Percentiles rank a stretch among this genome's conserved stretches.
phyloP scores from a whole-genome alignment of 2,113 vertebrate genomes.

The Clarias macrocephalus region DNA sequence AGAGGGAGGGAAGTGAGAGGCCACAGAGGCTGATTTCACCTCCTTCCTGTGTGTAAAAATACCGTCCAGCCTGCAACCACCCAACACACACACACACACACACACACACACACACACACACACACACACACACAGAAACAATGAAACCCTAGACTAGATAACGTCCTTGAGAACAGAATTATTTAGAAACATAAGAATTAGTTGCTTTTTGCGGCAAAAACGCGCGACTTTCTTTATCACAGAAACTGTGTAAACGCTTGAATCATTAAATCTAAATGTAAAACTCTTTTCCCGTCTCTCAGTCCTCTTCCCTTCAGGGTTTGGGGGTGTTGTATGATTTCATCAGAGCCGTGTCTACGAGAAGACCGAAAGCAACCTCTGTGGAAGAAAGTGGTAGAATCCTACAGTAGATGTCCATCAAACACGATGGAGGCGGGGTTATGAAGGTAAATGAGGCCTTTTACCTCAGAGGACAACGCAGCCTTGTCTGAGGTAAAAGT shows the following conservation, averaged over 20 bases:
- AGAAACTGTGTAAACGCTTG: background rate
- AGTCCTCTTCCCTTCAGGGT: background rate
- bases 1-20: constrained; percentile 60
- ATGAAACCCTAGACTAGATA: background rate
- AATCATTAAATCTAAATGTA: background rate
- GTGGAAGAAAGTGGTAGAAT: background rate
- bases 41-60: constrained; percentile 63
- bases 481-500: background rate
- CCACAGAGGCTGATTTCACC: constrained; percentile 51
- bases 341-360: background rate
- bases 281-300: background rate
- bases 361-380: background rate
- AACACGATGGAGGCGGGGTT: constrained; percentile 22
- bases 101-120: constrained; percentile 14
- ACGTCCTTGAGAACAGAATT: constrained; percentile 43
- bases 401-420: background rate
- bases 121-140: background rate
- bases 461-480: background rate
- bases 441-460: background rate
- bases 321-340: background rate
- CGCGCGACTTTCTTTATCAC: too few relatives aligned
- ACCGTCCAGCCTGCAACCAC: constrained; percentile 25
- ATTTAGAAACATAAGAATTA: background rate
- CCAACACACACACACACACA: background rate
- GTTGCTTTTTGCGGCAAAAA: constrained; percentile 32